Conservation (phyloP, 2,888 invertebrate species). For the Trissolcus brochymenae region DNA sequence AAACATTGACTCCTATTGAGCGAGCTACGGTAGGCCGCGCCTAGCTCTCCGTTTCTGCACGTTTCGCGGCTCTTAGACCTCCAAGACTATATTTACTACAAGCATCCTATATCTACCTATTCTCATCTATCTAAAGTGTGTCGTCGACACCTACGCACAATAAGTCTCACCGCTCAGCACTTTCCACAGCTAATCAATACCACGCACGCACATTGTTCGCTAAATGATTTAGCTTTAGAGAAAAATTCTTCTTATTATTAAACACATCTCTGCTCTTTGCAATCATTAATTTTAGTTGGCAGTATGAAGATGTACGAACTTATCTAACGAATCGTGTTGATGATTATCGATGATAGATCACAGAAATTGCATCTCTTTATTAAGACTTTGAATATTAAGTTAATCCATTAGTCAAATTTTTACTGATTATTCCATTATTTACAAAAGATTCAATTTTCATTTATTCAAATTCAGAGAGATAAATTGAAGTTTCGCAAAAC, state of each 20-base stretch:
- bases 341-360: too few relatives aligned
- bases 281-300: too few relatives aligned
- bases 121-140: conserved; percentile 43
- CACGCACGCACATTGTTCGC: conserved; percentile 9
- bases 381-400: too few relatives aligned
- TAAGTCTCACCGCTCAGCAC: conserved; percentile 40
- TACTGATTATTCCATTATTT: too few relatives aligned
- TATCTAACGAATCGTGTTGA: conserved; percentile 1
- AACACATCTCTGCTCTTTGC: too few relatives aligned
- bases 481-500: too few relatives aligned
- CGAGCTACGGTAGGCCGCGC: conserved; percentile 73
- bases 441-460: too few relatives aligned
- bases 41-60: conserved; percentile 62
- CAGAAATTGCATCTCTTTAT: too few relatives aligned
- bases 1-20: conserved; percentile 71
- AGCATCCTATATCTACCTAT: conserved; percentile 43
- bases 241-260: too few relatives aligned
- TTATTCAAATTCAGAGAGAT: too few relatives aligned
- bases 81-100: conserved; percentile 47
- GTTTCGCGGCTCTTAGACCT: conserved; percentile 26
- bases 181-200: conserved; percentile 50
- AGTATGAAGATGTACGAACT: neutral
- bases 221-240: neutral
- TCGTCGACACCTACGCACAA: conserved; percentile 52
- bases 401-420: too few relatives aligned